Evolutionary conservation across 2,113 vertebrate genomes (phyloP), one percentile per base, ranked within the genome.

Genomic region (Anoplopoma fimbria): DNA sequence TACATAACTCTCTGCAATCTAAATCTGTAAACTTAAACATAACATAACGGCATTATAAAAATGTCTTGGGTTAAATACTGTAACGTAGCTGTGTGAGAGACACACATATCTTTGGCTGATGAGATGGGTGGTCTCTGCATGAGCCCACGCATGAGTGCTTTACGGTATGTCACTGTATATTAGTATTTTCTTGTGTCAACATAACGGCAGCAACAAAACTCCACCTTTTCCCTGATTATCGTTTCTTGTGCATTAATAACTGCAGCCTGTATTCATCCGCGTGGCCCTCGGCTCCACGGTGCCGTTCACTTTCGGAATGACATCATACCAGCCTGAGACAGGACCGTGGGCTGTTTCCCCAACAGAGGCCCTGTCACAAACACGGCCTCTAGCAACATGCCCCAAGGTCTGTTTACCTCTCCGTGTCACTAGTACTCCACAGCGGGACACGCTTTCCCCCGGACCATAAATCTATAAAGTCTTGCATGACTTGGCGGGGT

Each of bases 361-460:
- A 68, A 84, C 40, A 61, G 82, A 85, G 76, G 60, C 72, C 21
- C 76, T 77, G 87, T 90, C 85, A 86, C 81, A 60, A n/a, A n/a
- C 61, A 33, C 23, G 2, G 62, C 69, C 45, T 68, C 45, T 9
- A 36, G 68, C 58, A 25, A 53, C 61, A 7, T 10, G 69, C 63
- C 64, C 64, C 19, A 0, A 69, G 76, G 82, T 87, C 82, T 88
- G 79, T 92, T 93, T 88, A 91, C 89, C 34, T 86, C 79, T 72
- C 69, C 9, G 13, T 85, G 82, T 89, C 47, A 7, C 79, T 75
- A 70, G 78, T 79, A 71, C 81, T 88, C 86, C 85, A 82, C 84
- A 77, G 85, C 29, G 23, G 85, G 87, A 87, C 77, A 61, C 34
- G 8, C 47, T 91, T 84, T 77, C 45, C 84, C 76, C 57, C 68